These are phyloP conservation scores for Platyscapa corneri DNA, from an alignment of 1,140 invertebrate genomes.

Conservation along the genomic window DNA sequence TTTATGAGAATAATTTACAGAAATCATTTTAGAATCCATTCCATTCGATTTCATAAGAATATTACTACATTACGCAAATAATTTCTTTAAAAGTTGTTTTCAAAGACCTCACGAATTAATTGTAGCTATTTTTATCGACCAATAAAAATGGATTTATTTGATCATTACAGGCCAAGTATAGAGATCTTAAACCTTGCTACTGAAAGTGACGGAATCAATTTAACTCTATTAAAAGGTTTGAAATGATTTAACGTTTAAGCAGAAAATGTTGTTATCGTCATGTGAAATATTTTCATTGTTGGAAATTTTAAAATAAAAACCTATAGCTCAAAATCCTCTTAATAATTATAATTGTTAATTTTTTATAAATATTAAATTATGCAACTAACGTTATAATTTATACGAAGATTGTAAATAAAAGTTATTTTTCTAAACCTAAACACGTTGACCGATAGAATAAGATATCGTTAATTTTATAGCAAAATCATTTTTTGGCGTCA, in stretches of 20 bases:
- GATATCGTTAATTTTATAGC: too few species aligned
- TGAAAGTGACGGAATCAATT: not conserved
- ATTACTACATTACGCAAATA: too few species aligned
- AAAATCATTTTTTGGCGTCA: too few species aligned
- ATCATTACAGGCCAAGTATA: not conserved
- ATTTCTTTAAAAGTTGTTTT: too few species aligned
- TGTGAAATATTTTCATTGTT: not conserved
- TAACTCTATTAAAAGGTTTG: slow-evolving; percentile 3
- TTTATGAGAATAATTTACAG: too few species aligned
- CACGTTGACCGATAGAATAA: too few species aligned
- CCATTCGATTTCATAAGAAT: too few species aligned
- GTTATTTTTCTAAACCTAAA: too few species aligned
- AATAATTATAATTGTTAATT: too few species aligned
- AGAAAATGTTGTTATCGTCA: not conserved
- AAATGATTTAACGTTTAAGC: not conserved
- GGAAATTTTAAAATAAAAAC: not conserved
- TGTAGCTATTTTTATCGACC: not conserved
- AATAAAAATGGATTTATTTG: not conserved
- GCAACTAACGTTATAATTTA: not conserved
- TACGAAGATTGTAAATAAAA: too few species aligned
- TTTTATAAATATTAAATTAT: not conserved
- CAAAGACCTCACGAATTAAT: not conserved
- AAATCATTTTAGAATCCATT: too few species aligned
- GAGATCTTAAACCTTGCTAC: not conserved
- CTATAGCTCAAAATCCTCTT: too few species aligned